Base-by-base conservation (phyloP, 2,113 vertebrate species). In the Eublepharis macularius region DNA sequence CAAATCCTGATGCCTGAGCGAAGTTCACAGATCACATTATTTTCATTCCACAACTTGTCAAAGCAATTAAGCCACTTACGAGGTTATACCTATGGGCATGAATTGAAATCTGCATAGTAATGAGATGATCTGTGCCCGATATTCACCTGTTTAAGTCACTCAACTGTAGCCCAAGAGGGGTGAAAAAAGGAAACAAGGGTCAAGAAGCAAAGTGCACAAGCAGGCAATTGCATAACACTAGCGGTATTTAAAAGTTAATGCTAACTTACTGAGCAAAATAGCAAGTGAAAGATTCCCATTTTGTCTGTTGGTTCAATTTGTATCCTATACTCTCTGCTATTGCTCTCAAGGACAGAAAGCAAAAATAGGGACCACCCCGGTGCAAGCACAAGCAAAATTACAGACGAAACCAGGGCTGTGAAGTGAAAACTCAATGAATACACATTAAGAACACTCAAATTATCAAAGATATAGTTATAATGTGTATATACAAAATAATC, bases 181-280 rank as follows among this genome's bases (percentile, higher is more conserved):
- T 43, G 81, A 29, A 74, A 51, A 34, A 54, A 17, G 2, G 49
- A 70, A 41, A 63, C 80, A 29, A 68, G 79, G 72, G 2, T 0
- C 41, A 26, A 60, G 17, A 14, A 2, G 60, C 54, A 8, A 5
- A 0, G 72, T 16, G 65, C 82, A 6, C 57, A 29, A 68, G 43
- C 0, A 0, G 0, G 2, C 9, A 0, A 69, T 16, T 13, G 1
- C 34, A 21, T n/a, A 0, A 0, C 0, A 1, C 21, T 2, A 0
- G 80, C 5, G 0, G 14, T 43, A 21, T 17, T 21, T 26, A 1
- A 13, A 24, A 17, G 45, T 79, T 79, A 13, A 54, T 54, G 51
- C 2, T n/a, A 54, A 19, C 51, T 54, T 54, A 54, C 16, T 54
- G 16, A 13, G 14, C 51, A 54, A 16, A 19, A 54, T 54, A 12